Percentiles rank a stretch among this genome's conserved stretches.
Conservation (phyloP, 2,888 invertebrate species). For the Antheraea assamensis region DNA sequence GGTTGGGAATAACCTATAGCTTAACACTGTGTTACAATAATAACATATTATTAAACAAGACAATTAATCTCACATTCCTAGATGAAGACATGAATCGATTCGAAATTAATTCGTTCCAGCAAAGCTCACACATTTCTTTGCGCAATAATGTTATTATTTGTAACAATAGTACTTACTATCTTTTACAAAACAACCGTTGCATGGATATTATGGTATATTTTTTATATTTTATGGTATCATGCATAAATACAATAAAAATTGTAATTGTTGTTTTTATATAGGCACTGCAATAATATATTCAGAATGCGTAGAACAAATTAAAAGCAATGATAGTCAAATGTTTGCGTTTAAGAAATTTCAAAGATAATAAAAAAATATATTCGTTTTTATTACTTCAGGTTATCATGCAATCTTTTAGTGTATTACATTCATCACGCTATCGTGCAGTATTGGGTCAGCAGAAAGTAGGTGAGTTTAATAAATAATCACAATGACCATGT, state of each 20-base stretch:
- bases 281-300: neutral
- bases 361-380: neutral
- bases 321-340: neutral
- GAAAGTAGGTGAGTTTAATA: neutral
- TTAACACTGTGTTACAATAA: too few relatives aligned
- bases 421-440: neutral
- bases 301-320: neutral
- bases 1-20: too few relatives aligned
- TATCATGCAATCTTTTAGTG: neutral
- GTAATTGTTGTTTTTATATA: neutral
- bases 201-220: neutral
- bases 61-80: neutral
- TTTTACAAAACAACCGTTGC: neutral
- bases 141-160: neutral
- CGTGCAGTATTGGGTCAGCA: neutral
- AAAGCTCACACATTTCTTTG: neutral
- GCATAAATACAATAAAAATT: neutral
- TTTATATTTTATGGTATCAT: too few relatives aligned
- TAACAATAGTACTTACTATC: neutral
- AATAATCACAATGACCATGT: too few relatives aligned
- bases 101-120: neutral
- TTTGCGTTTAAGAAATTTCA: neutral
- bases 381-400: neutral
- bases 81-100: neutral
- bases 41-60: neutral